Evolutionary conservation across 1,140 invertebrate species (phyloP).

Genomic region (Bombyx mori): ASM3026992v2 NC_085128.1:12881001-12881500

Average conservation of each 20-base stretch:
- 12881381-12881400: conserved; percentile 48
- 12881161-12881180: conserved; percentile 47
- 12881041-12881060: conserved; percentile 59
- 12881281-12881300: conserved; percentile 80
- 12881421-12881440: conserved; percentile 68
- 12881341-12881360: conserved; percentile 45
- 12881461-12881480: conserved; percentile 52
- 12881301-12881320: conserved; percentile 84
- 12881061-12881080: conserved; percentile 49
- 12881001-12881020: conserved; percentile 83
- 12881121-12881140: conserved; percentile 39
- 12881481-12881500: conserved; percentile 56
- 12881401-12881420: conserved; percentile 48
- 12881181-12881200: conserved; percentile 33
- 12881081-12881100: conserved; percentile 75
- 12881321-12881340: conserved; percentile 73
- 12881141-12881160: conserved; percentile 54
- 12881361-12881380: conserved; percentile 61
- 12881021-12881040: conserved; percentile 73
- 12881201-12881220: conserved; percentile 60
- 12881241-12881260: conserved; percentile 82
- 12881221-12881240: conserved; percentile 84
- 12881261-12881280: conserved; percentile 85
- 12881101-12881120: conserved; percentile 43
- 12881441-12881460: conserved; percentile 50